Evolutionary conservation across 2,113 vertebrate species (phyloP).

Genomic region (Dipodomys spectabilis): DNA sequence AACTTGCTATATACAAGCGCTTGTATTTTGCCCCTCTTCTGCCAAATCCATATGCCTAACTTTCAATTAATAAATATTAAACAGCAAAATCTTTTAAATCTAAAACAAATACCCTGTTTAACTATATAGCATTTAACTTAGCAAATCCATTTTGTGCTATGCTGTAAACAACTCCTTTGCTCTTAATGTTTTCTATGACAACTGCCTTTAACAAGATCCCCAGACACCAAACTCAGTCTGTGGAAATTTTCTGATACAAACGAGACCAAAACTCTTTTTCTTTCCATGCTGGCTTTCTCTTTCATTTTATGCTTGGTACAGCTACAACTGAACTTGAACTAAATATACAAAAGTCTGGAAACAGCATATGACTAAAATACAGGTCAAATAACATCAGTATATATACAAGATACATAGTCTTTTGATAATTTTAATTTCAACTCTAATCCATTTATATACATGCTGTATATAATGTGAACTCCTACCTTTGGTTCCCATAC

Average conservation of each 20-base stretch:
- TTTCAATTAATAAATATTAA: conserved; percentile 62
- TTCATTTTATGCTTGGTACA: conserved; percentile 46
- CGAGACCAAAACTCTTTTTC: conserved; percentile 46
- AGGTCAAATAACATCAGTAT: conserved; percentile 43
- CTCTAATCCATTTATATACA: conserved; percentile 14
- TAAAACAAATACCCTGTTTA: background rate
- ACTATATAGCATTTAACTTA: conserved; percentile 63
- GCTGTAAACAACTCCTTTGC: conserved; percentile 66
- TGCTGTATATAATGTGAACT: conserved; percentile 40
- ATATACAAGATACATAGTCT: conserved; percentile 1
- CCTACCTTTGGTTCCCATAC: conserved; percentile 46
- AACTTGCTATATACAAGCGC: background rate
- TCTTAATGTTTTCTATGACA: conserved; percentile 60
- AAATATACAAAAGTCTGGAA: conserved; percentile 49
- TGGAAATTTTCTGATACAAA: conserved; percentile 61
- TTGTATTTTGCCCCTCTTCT: conserved; percentile 55
- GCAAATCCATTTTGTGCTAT: conserved; percentile 52
- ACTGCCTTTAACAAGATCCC: conserved; percentile 74
- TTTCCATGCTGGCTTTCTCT: conserved; percentile 47
- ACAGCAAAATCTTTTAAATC: conserved; percentile 51
- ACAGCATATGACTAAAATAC: background rate
- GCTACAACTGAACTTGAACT: conserved; percentile 55
- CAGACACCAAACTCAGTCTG: conserved; percentile 57
- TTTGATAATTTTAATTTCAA: conserved; percentile 46
- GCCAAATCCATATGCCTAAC: conserved; percentile 36